Percentiles rank a stretch among this genome's conserved stretches.
phyloP scores from a whole-genome alignment of 2,888 invertebrate species.

The Diplazon laetatorius region DNA sequence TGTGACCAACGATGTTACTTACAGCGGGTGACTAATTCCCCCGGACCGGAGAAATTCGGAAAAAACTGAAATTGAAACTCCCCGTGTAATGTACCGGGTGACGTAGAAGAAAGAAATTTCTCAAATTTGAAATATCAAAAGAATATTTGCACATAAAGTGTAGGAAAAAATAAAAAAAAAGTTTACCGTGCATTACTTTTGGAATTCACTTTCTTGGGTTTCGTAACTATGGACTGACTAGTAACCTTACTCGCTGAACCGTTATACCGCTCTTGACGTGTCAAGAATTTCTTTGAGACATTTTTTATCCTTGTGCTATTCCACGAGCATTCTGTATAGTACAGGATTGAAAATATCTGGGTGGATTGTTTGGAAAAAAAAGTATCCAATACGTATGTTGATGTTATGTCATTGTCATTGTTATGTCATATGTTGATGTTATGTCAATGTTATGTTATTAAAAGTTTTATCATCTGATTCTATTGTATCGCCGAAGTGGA shows the following conservation, averaged over 20 bases:
- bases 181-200: too few relatives aligned
- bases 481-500: too few relatives aligned
- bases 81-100: not conserved
- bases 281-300: too few relatives aligned
- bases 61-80: slow-evolving; percentile 27
- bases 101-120: slow-evolving; percentile 1
- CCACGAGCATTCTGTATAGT: too few relatives aligned
- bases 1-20: not conserved
- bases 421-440: too few relatives aligned
- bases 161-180: not conserved
- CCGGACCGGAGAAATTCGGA: not conserved
- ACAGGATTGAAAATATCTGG: too few relatives aligned
- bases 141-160: not conserved
- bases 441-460: too few relatives aligned
- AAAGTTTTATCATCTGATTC: too few relatives aligned
- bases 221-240: not conserved
- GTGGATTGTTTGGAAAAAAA: too few relatives aligned
- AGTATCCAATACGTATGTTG: too few relatives aligned
- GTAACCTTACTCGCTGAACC: not conserved
- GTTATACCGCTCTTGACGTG: not conserved
- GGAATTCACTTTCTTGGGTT: not conserved
- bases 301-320: too few relatives aligned
- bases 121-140: not conserved
- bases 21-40: slow-evolving; percentile 33
- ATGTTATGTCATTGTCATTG: too few relatives aligned